Evolutionary conservation across 2,113 vertebrate species (phyloP).

Genomic region (Ursus arctos): DNA sequence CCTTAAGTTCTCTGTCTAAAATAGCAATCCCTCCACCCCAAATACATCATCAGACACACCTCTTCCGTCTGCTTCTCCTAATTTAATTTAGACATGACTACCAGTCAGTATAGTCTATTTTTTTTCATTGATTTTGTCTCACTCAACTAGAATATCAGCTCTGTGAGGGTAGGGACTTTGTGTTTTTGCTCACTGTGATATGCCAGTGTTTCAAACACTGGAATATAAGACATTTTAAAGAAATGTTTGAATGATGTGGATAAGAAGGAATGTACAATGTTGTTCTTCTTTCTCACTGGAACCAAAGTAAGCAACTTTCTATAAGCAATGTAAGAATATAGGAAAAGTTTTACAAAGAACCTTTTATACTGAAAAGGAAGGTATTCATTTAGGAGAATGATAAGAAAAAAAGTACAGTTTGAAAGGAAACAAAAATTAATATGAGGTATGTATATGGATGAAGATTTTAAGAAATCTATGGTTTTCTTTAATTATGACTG

Average conservation of each 20-base stretch:
- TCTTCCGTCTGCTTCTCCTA: background rate
- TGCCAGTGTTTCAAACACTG: background rate
- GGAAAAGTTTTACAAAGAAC: background rate
- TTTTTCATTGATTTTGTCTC: background rate
- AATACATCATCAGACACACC: background rate
- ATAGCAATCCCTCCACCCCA: fast-evolving
- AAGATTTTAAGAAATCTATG: background rate
- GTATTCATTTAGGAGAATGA: background rate
- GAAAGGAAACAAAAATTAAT: background rate
- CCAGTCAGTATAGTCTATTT: background rate
- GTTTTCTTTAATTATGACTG: background rate
- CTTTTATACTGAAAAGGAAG: background rate
- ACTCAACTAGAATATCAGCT: background rate
- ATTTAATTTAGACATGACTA: background rate
- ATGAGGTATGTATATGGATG: background rate
- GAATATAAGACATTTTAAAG: background rate
- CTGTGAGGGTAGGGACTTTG: background rate
- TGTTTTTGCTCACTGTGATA: background rate
- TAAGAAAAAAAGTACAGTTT: background rate
- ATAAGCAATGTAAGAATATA: background rate
- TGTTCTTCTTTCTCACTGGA: background rate
- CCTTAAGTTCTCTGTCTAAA: background rate
- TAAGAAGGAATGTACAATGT: background rate
- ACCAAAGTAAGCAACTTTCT: background rate
- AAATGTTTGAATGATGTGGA: background rate